Evolutionary conservation across 2,888 invertebrate genomes (phyloP), one percentile per base, ranked within the genome.

Genomic region (Magallana nippona): DNA sequence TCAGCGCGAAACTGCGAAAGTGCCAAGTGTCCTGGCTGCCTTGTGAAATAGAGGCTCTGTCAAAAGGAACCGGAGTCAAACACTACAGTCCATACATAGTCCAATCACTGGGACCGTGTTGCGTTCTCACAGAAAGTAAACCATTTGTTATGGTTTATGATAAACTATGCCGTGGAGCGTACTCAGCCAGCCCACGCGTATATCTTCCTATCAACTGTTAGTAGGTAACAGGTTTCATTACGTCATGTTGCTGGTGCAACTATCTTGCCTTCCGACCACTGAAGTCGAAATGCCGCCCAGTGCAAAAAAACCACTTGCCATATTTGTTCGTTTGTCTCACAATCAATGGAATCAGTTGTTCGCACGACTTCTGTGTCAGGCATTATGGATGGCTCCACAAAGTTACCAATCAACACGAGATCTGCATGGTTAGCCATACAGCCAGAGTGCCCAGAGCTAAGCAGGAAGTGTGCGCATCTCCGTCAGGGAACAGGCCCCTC

Each of bases 41-140:
- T 19, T 60, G 60, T 60, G 60, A 60, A 19, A 60, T 60, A 60
- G 60, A 60, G 60, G 60, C 60, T 60, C 60, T 60, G 60, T 60
- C 60, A 60, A 60, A 5, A 17, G 60, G n/a, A 17, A 19, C 2
- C n/a, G 60, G 5, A 60, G 19, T 60, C 19, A 60, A 60, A 60
- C 60, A 60, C 60, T 60, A n/a, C 60, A 60, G 2, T 10, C 60
- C 60, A n/a, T 60, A 60, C 60, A 60, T 60, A 60, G 60, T 60
- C 15, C 60, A 60, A n/a, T 60, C 17, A 17, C n/a, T n/a, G 17
- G 2, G 60, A 32, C 32, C 1, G 1, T 32, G 32, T 32, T 32
- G 32, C 32, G 32, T 5, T n/a, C 60, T 60, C 60, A 60, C 27
- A 27, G 32, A 32, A 2, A 32, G 32, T 32, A 32, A 32, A 32